A percentile compares a stretch with the other conserved stretches of the same genome.
Conservation (phyloP, 92 coral and sea anemone species). For the Heliopora coerulea region DNA sequence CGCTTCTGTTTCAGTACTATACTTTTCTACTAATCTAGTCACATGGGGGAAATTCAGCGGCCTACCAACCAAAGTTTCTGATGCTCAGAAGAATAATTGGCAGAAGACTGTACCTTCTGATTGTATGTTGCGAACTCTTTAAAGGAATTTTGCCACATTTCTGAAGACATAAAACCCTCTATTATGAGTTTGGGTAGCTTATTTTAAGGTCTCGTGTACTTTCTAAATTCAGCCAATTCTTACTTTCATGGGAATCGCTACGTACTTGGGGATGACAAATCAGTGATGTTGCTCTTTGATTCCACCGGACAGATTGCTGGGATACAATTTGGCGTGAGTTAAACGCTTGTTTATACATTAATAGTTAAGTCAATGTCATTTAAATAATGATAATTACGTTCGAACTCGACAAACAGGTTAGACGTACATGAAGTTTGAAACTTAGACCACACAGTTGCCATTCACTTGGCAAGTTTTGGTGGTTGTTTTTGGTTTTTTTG, state of each 20-base stretch:
- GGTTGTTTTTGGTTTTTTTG: too few relatives aligned
- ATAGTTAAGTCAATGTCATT: too few relatives aligned
- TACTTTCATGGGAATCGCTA: slow-evolving; percentile 40
- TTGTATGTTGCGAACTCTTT: background rate
- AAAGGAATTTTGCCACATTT: background rate
- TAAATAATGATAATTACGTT: too few relatives aligned
- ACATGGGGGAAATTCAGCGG: background rate
- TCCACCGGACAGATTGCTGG: slow-evolving; percentile 22
- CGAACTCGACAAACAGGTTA: too few relatives aligned
- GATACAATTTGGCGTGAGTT: slow-evolving; percentile 36
- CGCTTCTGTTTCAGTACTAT: too few relatives aligned
- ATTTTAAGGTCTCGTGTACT: too few relatives aligned
- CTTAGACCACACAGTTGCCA: too few relatives aligned
- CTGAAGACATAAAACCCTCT: too few relatives aligned
- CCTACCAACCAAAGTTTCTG: background rate
- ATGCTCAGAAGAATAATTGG: background rate
- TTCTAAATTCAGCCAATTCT: slow-evolving; percentile 1
- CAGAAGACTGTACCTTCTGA: background rate
- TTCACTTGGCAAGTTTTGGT: too few relatives aligned
- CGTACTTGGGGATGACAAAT: slow-evolving; percentile 12
- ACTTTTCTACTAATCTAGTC: background rate
- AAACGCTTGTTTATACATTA: too few relatives aligned
- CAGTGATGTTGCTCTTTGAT: slow-evolving; percentile 33
- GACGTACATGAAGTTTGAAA: too few relatives aligned
- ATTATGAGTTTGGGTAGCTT: too few relatives aligned